Evolutionary conservation across 2,888 invertebrate species (phyloP).

Genomic region (Diogma glabrata): DNA sequence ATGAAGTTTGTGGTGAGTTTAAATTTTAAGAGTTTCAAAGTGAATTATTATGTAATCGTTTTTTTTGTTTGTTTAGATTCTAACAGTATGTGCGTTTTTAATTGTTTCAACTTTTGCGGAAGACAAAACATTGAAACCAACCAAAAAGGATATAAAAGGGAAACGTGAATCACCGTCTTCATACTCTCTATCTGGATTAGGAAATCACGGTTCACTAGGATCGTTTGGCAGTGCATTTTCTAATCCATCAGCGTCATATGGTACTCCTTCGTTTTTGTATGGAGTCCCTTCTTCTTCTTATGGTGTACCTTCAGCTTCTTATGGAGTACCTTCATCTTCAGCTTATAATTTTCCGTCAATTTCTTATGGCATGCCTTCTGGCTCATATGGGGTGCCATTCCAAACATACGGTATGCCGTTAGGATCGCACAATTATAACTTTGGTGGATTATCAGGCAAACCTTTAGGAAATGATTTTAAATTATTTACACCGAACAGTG

Average conservation of each 20-base stretch:
- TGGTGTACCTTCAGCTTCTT: not conserved
- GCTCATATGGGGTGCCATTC: not conserved
- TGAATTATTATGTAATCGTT: not conserved
- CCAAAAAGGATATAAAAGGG: conserved; percentile 1
- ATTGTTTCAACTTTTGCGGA: not conserved
- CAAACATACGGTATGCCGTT: not conserved
- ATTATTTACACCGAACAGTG: not conserved
- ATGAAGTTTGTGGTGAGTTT: conserved; percentile 5
- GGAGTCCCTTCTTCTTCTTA: no score
- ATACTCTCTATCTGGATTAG: no score
- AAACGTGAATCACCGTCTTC: conserved; percentile 3
- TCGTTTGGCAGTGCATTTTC: not conserved
- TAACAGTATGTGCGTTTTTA: not conserved
- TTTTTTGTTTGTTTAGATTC: not conserved
- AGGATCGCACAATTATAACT: no score
- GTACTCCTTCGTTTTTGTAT: not conserved
- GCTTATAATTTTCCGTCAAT: not conserved
- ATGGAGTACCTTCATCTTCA: no score
- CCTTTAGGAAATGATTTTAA: not conserved
- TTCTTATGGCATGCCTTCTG: not conserved
- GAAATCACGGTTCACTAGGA: not conserved
- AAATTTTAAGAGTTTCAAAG: not conserved
- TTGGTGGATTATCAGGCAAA: not conserved
- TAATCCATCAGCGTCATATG: not conserved
- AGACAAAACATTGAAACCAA: not conserved